A percentile compares a stretch with the other conserved stretches of the same genome.
Evolutionary conservation across 2,888 invertebrate species (phyloP).

Genomic region (Didymodactylos carnosus): DNA sequence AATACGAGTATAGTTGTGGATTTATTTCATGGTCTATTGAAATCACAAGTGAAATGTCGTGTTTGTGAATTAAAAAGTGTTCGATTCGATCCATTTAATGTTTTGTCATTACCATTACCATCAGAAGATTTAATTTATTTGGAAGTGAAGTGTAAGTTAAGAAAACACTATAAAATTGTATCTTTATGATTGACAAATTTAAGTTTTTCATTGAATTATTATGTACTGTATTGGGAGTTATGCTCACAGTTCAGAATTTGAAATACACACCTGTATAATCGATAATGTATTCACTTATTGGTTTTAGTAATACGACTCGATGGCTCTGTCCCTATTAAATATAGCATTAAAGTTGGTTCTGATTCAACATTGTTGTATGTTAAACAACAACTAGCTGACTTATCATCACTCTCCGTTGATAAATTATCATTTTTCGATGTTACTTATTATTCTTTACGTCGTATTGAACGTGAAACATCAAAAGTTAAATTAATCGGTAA

Average conservation of each 20-base stretch:
- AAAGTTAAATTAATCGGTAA: not conserved
- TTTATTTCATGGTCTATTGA: slow-evolving; percentile 65
- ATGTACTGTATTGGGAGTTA: too few species aligned
- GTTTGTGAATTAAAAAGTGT: slow-evolving; percentile 54
- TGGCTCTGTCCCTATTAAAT: slow-evolving; percentile 61
- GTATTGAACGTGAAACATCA: not conserved
- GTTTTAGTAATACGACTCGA: slow-evolving; percentile 38
- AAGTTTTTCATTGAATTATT: too few species aligned
- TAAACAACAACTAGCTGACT: slow-evolving; percentile 45
- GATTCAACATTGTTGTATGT: slow-evolving; percentile 59
- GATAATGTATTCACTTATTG: not conserved
- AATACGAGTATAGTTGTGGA: slow-evolving; percentile 53
- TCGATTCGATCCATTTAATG: slow-evolving; percentile 71
- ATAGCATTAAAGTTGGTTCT: slow-evolving; percentile 60
- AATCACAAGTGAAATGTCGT: slow-evolving; percentile 58
- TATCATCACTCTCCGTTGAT: slow-evolving; percentile 39
- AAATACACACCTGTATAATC: not conserved
- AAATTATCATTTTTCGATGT: slow-evolving; percentile 21
- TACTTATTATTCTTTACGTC: slow-evolving; percentile 17
- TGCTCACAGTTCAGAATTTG: too few species aligned
- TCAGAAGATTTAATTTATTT: slow-evolving; percentile 36
- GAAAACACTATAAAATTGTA: not conserved
- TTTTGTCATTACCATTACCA: slow-evolving; percentile 52
- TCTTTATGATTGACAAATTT: too few species aligned
- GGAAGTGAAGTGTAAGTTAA: not conserved